phyloP scores from a whole-genome alignment of 2,888 invertebrate genomes.

The Ophioninae sp. region DNA sequence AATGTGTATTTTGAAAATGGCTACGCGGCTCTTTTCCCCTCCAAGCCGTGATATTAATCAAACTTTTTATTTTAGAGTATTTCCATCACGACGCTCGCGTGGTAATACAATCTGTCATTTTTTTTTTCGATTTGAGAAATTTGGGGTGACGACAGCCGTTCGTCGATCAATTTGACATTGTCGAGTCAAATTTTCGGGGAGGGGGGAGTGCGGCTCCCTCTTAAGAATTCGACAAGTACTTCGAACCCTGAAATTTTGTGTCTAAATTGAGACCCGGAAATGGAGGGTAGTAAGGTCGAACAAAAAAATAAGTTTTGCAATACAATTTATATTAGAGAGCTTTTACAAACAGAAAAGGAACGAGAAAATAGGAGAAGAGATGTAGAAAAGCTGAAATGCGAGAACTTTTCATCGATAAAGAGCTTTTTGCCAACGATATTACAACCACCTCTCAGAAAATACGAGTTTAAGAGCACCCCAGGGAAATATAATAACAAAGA shows the following conservation, averaged over 20 bases:
- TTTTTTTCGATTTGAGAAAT: too few relatives aligned
- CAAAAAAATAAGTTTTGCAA: slow-evolving; percentile 43
- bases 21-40: too few relatives aligned
- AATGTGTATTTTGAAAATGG: too few relatives aligned
- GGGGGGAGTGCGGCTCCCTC: too few relatives aligned
- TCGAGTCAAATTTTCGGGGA: background rate
- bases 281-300: slow-evolving; percentile 5
- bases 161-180: too few relatives aligned
- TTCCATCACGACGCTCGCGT: too few relatives aligned
- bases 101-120: too few relatives aligned
- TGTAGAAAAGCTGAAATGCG: slow-evolving; percentile 17
- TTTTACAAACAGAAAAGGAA: background rate
- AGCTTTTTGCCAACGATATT: slow-evolving; percentile 42
- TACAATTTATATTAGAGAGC: slow-evolving; percentile 35
- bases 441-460: slow-evolving; percentile 37
- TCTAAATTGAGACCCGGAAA: slow-evolving; percentile 1
- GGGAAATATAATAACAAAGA: slow-evolving; percentile 63
- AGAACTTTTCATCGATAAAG: slow-evolving; percentile 19
- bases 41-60: too few relatives aligned
- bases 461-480: slow-evolving; percentile 59
- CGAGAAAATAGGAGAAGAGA: background rate
- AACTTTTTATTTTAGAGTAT: too few relatives aligned
- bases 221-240: slow-evolving; percentile 5
- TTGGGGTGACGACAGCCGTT: too few relatives aligned
- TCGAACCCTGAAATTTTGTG: slow-evolving; percentile 21